Evolutionary conservation across 2,113 vertebrate species (phyloP).

Genomic region (Aphelocoma coerulescens): DNA sequence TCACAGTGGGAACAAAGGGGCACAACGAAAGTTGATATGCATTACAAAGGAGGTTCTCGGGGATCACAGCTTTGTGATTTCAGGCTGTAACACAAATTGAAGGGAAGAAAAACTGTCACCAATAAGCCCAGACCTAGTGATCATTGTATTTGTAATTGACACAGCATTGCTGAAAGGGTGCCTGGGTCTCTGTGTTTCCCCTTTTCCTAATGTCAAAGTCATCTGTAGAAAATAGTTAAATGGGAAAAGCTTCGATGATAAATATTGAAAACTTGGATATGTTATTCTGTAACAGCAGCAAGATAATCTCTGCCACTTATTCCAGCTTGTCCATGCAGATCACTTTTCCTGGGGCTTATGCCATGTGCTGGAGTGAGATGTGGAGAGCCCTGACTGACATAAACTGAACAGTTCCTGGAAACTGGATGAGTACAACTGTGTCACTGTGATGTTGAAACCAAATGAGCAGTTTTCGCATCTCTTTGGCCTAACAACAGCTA

Average conservation of each 20-base stretch:
- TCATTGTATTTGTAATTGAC: not conserved
- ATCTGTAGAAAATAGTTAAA: not conserved
- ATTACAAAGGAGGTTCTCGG: conserved; percentile 75
- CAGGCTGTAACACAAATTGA: conserved; percentile 28
- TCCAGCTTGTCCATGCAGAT: not conserved
- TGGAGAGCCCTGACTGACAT: not conserved
- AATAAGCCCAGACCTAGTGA: conserved; percentile 14
- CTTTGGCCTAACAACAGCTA: not conserved
- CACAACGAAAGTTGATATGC: conserved; percentile 78
- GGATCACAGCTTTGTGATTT: conserved; percentile 53
- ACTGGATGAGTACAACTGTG: not conserved
- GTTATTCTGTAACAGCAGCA: not conserved
- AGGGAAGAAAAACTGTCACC: conserved; percentile 29
- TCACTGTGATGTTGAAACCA: conserved; percentile 22
- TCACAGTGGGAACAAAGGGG: conserved; percentile 76
- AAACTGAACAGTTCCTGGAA: conserved; percentile 42
- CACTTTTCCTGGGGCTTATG: not conserved
- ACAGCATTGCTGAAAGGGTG: not conserved
- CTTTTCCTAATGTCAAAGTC: not conserved
- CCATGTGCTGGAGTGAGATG: not conserved
- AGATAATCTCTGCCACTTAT: not conserved
- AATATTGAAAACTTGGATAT: not conserved
- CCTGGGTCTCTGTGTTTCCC: not conserved
- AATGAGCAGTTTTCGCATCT: not conserved
- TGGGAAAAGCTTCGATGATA: not conserved